These are phyloP conservation scores for Amitus sp. DNA, from an alignment of 2,888 invertebrate genomes.

Conservation along the genomic window DNA sequence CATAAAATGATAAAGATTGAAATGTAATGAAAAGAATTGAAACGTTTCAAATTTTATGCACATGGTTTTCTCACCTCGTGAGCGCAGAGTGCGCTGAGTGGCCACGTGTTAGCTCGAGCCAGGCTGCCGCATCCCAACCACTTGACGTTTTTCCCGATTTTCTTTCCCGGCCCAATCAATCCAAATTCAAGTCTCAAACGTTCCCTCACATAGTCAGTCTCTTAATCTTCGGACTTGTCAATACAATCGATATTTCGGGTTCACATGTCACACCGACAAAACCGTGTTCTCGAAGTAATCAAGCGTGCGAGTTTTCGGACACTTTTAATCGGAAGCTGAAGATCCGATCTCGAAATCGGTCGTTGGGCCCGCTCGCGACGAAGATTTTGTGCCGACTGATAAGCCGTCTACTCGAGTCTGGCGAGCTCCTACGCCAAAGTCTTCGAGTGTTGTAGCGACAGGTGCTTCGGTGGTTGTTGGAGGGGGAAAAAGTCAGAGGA, in stretches of 20 bases:
- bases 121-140: conserved; percentile 62
- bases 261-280: conserved; percentile 27
- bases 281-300: too few relatives aligned
- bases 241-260: too few relatives aligned
- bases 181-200: too few relatives aligned
- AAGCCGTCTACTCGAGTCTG: conserved; percentile 64
- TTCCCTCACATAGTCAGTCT: too few relatives aligned
- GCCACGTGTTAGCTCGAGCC: conserved; percentile 64
- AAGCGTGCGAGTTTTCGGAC: too few relatives aligned
- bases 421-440: conserved; percentile 57
- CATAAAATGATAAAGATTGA: too few relatives aligned
- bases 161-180: too few relatives aligned
- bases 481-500: too few relatives aligned
- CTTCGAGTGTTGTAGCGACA: conserved; percentile 54
- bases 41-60: too few relatives aligned
- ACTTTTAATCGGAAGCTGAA: too few relatives aligned
- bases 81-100: conserved; percentile 58
- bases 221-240: too few relatives aligned
- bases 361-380: conserved; percentile 56
- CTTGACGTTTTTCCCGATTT: conserved; percentile 11
- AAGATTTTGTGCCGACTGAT: conserved; percentile 65
- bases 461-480: conserved; percentile 55
- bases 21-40: too few relatives aligned
- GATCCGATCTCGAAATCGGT: conserved; percentile 4
- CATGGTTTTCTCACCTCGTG: conserved; percentile 61